These are phyloP conservation scores for Gallirallus australis DNA, from an alignment of 2,797 vertebrate genomes.

Conservation along the genomic window DNA sequence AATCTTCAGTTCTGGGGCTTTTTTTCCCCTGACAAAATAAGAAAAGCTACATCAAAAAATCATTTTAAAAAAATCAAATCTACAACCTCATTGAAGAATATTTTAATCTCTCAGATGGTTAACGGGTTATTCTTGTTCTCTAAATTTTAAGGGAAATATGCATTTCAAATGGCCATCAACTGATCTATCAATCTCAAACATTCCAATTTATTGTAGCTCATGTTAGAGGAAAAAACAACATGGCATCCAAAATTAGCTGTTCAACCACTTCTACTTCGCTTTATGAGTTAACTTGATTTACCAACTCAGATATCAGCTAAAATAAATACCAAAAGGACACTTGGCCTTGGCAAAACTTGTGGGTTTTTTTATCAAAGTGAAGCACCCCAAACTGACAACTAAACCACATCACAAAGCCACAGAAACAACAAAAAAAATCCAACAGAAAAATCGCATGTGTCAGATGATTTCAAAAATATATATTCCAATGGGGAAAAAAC, in stretches of 20 bases:
- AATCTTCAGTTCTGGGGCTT: not conserved
- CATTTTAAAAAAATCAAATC: not conserved
- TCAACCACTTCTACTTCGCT: not conserved
- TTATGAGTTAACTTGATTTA: not conserved
- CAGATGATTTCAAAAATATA: not conserved
- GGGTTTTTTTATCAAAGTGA: too few relatives aligned
- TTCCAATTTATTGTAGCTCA: not conserved
- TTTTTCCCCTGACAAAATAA: not conserved
- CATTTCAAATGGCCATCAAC: not conserved
- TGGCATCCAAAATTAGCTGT: not conserved
- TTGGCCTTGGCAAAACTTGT: not conserved
- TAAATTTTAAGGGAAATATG: not conserved
- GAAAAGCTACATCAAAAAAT: not conserved
- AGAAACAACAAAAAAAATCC: too few relatives aligned
- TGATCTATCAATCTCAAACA: not conserved
- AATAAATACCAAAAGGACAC: not conserved
- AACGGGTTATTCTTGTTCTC: not conserved
- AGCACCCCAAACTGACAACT: too few relatives aligned
- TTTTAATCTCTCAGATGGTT: not conserved
- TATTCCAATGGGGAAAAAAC: not conserved
- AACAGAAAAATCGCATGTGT: not conserved
- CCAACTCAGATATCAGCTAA: not conserved
- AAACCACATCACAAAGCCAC: too few relatives aligned
- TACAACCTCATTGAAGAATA: not conserved
- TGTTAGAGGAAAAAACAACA: not conserved